Conservation (phyloP, 2,797 vertebrate species). For the Eleutherodactylus coqui region DNA sequence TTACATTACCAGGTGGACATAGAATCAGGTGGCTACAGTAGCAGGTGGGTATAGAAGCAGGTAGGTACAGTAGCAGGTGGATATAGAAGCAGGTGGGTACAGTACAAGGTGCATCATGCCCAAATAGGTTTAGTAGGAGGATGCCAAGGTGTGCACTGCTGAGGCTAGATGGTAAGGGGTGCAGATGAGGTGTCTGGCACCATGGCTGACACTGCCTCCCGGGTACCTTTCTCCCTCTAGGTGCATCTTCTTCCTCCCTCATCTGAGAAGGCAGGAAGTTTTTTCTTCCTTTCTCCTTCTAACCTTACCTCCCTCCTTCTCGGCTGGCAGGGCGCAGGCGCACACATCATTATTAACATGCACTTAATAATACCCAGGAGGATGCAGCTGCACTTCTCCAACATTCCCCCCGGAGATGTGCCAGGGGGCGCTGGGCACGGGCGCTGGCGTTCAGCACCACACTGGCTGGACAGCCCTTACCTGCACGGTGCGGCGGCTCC, state of each 20-base stretch:
- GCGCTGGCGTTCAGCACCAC: not conserved
- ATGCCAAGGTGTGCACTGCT: not conserved
- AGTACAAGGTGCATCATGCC: too few species aligned
- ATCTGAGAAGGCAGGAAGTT: slow-evolving; percentile 50
- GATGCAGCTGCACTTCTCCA: slow-evolving; percentile 30
- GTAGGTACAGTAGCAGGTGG: not conserved
- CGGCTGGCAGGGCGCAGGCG: slow-evolving; percentile 43
- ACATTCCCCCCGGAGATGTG: not conserved
- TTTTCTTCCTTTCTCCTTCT: slow-evolving; percentile 10
- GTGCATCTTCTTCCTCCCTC: slow-evolving; percentile 12
- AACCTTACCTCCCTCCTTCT: slow-evolving; percentile 39
- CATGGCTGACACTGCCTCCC: not conserved
- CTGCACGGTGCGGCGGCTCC: slow-evolving; percentile 20
- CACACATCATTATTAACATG: slow-evolving; percentile 49
- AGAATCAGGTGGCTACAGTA: not conserved
- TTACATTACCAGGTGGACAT: too few species aligned
- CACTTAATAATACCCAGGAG: slow-evolving; percentile 58
- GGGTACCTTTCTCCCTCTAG: not conserved
- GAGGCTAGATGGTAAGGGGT: too few species aligned
- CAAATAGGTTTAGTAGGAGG: too few species aligned
- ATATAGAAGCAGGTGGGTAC: too few species aligned
- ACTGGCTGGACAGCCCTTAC: slow-evolving; percentile 24
- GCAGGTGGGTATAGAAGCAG: not conserved
- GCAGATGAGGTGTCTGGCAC: not conserved
- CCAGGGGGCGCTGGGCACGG: not conserved